A percentile compares a stretch with the other conserved stretches of the same genome.
phyloP scores from a whole-genome alignment of 64 coral and sea anemone genomes.

The Platygyra sinensis region DNA sequence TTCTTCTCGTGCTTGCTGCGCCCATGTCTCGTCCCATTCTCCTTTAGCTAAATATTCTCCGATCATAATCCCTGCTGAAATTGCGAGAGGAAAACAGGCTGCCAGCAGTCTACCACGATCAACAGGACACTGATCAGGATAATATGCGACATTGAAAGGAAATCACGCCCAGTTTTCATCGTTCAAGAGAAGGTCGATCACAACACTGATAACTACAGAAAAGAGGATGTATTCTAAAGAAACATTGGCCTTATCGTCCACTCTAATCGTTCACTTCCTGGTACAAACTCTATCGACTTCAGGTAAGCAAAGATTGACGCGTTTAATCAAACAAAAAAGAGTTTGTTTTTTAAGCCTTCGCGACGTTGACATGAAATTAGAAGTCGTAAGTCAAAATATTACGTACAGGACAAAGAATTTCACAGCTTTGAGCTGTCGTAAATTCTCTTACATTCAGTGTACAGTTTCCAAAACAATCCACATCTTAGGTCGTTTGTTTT shows the following conservation, averaged over 20 bases:
- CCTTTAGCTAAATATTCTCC: no score
- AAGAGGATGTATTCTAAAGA: not conserved
- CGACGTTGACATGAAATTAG: not conserved
- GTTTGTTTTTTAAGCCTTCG: not conserved
- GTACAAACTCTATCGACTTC: not conserved
- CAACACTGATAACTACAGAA: not conserved
- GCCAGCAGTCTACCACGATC: no score
- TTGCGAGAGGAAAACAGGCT: no score
- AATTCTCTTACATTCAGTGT: no score
- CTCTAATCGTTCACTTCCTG: not conserved
- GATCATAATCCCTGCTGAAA: no score
- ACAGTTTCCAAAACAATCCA: no score
- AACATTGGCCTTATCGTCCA: not conserved
- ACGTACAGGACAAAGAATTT: no score
- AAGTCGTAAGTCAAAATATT: no score
- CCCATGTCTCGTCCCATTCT: no score
- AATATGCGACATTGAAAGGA: not conserved
- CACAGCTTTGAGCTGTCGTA: no score
- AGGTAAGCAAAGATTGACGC: not conserved
- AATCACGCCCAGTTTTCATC: no score
- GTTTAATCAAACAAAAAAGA: not conserved
- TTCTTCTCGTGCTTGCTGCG: no score
- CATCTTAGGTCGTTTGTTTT: not conserved
- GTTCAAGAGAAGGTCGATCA: not conserved
- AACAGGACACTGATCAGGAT: not conserved